Percentiles rank a stretch among this genome's conserved stretches.
phyloP scores from a whole-genome alignment of 1,140 invertebrate species.

The Drosophila sp. region DNA sequence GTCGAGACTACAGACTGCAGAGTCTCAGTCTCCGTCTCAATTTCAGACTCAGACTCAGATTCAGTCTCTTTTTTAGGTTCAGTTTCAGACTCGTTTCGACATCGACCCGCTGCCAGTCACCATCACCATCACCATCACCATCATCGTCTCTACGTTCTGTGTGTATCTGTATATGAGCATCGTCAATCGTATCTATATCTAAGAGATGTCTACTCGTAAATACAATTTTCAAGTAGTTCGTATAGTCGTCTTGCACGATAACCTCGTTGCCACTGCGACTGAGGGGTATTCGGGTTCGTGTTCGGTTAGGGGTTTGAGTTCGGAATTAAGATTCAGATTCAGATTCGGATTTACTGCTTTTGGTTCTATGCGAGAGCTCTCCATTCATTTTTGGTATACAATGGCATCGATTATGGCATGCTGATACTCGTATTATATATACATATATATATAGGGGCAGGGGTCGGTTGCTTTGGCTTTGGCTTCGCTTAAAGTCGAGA shows the following conservation, averaged over 20 bases:
- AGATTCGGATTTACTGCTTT: slow-evolving; percentile 47
- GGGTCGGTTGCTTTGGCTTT: slow-evolving; percentile 28
- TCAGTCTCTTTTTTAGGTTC: slow-evolving; percentile 2
- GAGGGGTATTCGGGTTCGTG: slow-evolving; percentile 11
- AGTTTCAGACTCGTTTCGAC: slow-evolving; percentile 53
- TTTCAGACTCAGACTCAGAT: slow-evolving; percentile 43
- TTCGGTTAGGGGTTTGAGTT: slow-evolving; percentile 15
- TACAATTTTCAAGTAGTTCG: slow-evolving; percentile 30
- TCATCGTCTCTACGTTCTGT: slow-evolving; percentile 20
- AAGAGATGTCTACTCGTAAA: slow-evolving; percentile 22
- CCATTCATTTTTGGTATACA: slow-evolving; percentile 68
- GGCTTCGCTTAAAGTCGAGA: slow-evolving; percentile 22
- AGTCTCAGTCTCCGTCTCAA: slow-evolving; percentile 28
- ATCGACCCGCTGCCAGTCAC: slow-evolving; percentile 40
- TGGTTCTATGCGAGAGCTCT: slow-evolving; percentile 54
- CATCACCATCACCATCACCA: slow-evolving; percentile 1
- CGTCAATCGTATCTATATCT: slow-evolving; percentile 49
- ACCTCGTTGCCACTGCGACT: slow-evolving; percentile 23
- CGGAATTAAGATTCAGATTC: too few relatives aligned
- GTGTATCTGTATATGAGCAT: slow-evolving; percentile 38
- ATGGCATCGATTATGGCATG: slow-evolving; percentile 67
- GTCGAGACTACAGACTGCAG: slow-evolving; percentile 37
- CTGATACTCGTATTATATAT: slow-evolving; percentile 20
- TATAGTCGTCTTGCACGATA: slow-evolving; percentile 48
- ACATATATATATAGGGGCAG: slow-evolving; percentile 33